phyloP scores from a whole-genome alignment of 2,113 vertebrate genomes.

The Columbina picui region DNA sequence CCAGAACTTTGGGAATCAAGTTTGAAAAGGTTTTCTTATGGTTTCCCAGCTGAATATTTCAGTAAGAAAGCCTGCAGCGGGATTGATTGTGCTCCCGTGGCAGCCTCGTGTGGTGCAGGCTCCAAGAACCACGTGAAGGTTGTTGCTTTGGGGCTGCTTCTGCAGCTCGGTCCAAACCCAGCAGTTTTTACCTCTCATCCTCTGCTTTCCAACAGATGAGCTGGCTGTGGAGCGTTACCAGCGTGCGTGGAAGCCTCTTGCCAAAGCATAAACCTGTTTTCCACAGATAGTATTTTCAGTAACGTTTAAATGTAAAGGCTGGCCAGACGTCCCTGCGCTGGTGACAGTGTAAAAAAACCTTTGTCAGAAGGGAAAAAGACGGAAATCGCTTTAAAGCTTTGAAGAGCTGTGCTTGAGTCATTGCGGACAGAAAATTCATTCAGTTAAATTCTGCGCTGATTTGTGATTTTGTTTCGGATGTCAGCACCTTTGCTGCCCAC shows the following conservation, averaged over 20 bases:
- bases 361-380: not conserved
- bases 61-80: not conserved
- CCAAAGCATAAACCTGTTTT: not conserved
- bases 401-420: not conserved
- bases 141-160: not conserved
- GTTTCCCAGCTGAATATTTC: slow-evolving; percentile 24
- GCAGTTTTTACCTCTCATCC: not conserved
- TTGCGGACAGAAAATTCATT: not conserved
- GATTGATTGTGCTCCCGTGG: slow-evolving; percentile 9
- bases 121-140: not conserved
- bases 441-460: not conserved
- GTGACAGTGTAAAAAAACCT: not conserved
- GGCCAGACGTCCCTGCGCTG: not conserved
- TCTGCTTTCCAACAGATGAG: not conserved
- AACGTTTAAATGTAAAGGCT: not conserved
- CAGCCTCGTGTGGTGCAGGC: not conserved
- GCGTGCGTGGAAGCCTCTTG: not conserved
- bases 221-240: not conserved
- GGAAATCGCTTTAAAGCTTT: not conserved
- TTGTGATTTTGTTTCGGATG: not conserved
- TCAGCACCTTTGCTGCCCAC: not conserved
- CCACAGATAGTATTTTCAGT: not conserved
- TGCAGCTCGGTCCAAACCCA: not conserved
- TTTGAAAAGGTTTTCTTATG: slow-evolving; percentile 19
- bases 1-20: not conserved